Evolutionary conservation across 1,140 invertebrate genomes (phyloP).

Genomic region (Notospermus geniculatus): DNA sequence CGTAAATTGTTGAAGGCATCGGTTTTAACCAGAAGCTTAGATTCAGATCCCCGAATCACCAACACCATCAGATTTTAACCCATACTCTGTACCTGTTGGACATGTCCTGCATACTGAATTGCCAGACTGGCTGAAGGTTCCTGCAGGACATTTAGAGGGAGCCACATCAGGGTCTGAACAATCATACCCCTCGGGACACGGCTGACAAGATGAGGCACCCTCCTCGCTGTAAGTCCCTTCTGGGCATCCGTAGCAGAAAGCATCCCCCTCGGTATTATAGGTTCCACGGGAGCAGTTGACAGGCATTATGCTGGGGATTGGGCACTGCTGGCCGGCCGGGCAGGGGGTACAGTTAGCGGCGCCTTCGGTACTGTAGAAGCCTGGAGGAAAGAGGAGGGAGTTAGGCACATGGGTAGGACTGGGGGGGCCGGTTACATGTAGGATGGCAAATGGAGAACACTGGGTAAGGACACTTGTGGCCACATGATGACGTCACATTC

Average conservation of each 20-base stretch:
- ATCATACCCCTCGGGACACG: slow-evolving; percentile 15
- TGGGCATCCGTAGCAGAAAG: slow-evolving; percentile 28
- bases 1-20: too few species aligned
- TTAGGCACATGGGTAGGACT: slow-evolving; percentile 19
- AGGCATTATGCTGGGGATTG: slow-evolving; percentile 16
- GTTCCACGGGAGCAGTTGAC: slow-evolving; percentile 29
- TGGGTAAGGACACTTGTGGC: not conserved
- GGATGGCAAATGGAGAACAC: too few species aligned
- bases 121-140: slow-evolving; percentile 10
- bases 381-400: slow-evolving; percentile 16
- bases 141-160: slow-evolving; percentile 24
- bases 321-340: slow-evolving; percentile 30
- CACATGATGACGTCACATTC: not conserved
- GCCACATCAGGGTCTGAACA: slow-evolving; percentile 11
- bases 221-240: slow-evolving; percentile 32
- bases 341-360: slow-evolving; percentile 9
- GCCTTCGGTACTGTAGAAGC: not conserved
- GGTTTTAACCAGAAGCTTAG: too few species aligned
- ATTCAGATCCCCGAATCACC: too few species aligned
- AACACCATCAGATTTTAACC: too few species aligned
- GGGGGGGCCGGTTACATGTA: not conserved
- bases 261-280: slow-evolving; percentile 29
- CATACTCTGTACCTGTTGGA: not conserved
- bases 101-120: too few species aligned
- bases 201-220: not conserved